phyloP scores from a whole-genome alignment of 1,140 invertebrate genomes.

The Pseudomyrmex pallidus region DNA sequence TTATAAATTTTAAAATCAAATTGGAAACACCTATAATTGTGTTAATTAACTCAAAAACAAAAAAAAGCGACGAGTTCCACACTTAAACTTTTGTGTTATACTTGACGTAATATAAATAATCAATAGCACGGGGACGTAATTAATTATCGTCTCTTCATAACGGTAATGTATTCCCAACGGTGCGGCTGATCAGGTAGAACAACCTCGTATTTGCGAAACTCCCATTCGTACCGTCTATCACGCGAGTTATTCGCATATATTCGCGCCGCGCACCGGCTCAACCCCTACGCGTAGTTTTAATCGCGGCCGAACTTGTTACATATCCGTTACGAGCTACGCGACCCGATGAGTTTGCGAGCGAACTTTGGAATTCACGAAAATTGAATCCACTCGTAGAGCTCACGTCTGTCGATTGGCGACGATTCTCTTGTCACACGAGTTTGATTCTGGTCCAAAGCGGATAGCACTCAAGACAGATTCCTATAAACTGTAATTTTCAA shows the following conservation, averaged over 20 bases:
- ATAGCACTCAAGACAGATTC: neutral
- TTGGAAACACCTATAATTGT: too few species aligned
- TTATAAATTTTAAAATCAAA: neutral
- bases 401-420: slow-evolving; percentile 17
- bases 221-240: slow-evolving; percentile 35
- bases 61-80: neutral
- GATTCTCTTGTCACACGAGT: slow-evolving; percentile 20
- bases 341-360: slow-evolving; percentile 27
- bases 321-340: slow-evolving; percentile 27
- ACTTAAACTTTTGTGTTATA: slow-evolving; percentile 12
- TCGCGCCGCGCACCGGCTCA: neutral
- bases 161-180: slow-evolving; percentile 32
- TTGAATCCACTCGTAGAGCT: slow-evolving; percentile 7
- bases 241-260: slow-evolving; percentile 43
- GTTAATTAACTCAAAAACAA: neutral
- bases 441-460: slow-evolving; percentile 16
- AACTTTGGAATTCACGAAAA: slow-evolving; percentile 49
- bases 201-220: slow-evolving; percentile 49
- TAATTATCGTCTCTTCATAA: slow-evolving; percentile 50
- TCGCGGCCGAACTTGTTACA: slow-evolving; percentile 40
- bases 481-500: neutral
- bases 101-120: slow-evolving; percentile 39
- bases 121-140: slow-evolving; percentile 40
- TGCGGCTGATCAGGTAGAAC: slow-evolving; percentile 30
- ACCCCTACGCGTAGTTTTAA: slow-evolving; percentile 35